Base-by-base conservation (phyloP, 2,888 invertebrate species). In the Heliconius erato region DNA sequence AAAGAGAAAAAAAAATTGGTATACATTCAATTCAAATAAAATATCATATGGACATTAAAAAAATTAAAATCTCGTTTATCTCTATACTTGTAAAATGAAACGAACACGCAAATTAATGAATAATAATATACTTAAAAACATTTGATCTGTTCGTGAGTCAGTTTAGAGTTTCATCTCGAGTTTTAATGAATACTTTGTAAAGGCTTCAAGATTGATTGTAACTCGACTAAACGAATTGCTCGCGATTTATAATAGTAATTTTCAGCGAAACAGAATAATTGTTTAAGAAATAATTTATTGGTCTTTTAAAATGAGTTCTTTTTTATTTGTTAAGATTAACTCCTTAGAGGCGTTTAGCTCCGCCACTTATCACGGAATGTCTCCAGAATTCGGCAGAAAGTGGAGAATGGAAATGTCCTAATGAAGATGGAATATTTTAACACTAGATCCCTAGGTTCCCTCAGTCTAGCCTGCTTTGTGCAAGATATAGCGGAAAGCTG, bases 101-200 rank as follows among this genome's bases (percentile, higher is more conserved):
- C 4, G 12, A 59, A 68, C 68, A 68, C 54, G 7, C 2, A 79
- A 77, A 79, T 77, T 76, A 79, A 71, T 82, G 28, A 12, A 54
- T 63, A 82, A 80, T 67, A 82, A 79, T 79, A 14, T 71, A 79
- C 26, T 79, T 9, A n/a, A 71, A 79, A 82, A 72, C 76, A 80
- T 79, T 78, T 80, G 35, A 79, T 84, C 32, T 63, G 78, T 74
- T 80, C 63, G 69, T 65, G 71, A 80, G 68, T 69, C 59, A 63
- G 78, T 82, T 80, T 80, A 63, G 74, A 82, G 74, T 79, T 82
- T 65, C 78, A 79, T 76, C 23, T 49, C 40, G 78, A 80, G 79
- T 80, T 82, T 76, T 82, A 77, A 82, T 77, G 76, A 80, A 76
- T 80, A 72, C 69, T 71, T 82, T 74, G 80, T 77, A 69, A 63